phyloP scores from a whole-genome alignment of 2,797 vertebrate species.

The Leuciscus waleckii region DNA sequence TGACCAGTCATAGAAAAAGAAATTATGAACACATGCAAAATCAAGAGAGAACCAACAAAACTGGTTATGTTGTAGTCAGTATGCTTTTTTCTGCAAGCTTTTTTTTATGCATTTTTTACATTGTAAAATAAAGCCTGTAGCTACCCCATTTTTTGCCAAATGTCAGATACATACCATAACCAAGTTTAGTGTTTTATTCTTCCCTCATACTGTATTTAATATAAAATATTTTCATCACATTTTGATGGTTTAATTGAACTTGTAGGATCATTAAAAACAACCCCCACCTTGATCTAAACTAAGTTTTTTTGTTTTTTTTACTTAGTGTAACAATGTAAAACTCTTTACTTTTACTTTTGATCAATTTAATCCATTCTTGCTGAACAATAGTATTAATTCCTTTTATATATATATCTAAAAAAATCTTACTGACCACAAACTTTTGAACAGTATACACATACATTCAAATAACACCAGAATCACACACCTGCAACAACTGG shows the following conservation, averaged over 20 bases:
- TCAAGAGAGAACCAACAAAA: not conserved
- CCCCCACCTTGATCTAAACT: too few species aligned
- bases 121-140: not conserved
- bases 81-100: not conserved
- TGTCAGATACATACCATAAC: not conserved
- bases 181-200: not conserved
- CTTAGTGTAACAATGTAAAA: too few species aligned
- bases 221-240: not conserved
- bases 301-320: too few species aligned
- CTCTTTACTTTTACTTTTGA: not conserved
- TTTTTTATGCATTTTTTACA: not conserved
- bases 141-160: not conserved
- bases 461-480: not conserved
- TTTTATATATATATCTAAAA: not conserved
- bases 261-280: too few species aligned
- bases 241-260: not conserved
- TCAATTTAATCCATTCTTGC: not conserved
- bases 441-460: not conserved
- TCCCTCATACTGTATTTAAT: too few species aligned
- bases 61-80: not conserved
- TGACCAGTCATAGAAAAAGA: not conserved
- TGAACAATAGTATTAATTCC: not conserved
- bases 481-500: not conserved
- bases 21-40: not conserved
- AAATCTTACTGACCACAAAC: not conserved